These are phyloP conservation scores for Tyria jacobaeae DNA, from an alignment of 2,888 invertebrate species.

Conservation along the genomic window DNA sequence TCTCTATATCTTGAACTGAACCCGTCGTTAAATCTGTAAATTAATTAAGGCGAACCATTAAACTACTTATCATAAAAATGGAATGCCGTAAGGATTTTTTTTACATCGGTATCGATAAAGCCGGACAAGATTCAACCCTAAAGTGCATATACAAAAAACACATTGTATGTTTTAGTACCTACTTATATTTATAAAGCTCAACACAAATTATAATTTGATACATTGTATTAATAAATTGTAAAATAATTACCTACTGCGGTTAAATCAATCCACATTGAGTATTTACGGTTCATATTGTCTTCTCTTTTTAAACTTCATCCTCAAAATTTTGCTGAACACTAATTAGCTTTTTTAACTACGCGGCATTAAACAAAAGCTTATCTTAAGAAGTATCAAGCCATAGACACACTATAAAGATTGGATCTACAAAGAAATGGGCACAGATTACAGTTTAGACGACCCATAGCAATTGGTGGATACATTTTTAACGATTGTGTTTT, in stretches of 20 bases:
- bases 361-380: constrained; percentile 52
- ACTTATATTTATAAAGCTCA: too few relatives aligned
- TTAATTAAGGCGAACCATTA: too few relatives aligned
- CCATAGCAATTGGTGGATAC: constrained; percentile 64
- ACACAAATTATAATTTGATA: background rate
- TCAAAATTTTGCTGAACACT: constrained; percentile 9
- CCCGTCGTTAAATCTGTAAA: too few relatives aligned
- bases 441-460: constrained; percentile 65
- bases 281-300: background rate
- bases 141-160: too few relatives aligned
- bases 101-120: too few relatives aligned
- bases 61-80: too few relatives aligned
- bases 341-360: constrained; percentile 23
- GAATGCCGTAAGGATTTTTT: too few relatives aligned
- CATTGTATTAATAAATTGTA: background rate
- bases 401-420: constrained; percentile 75
- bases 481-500: constrained; percentile 74
- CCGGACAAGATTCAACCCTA: too few relatives aligned
- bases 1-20: too few relatives aligned
- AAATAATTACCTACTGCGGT: background rate
- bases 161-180: too few relatives aligned
- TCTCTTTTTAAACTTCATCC: constrained; percentile 4
- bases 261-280: background rate
- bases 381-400: constrained; percentile 47
- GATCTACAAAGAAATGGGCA: constrained; percentile 80